Conservation (phyloP, 2,888 invertebrate species). For the Apodemia mormo region DNA sequence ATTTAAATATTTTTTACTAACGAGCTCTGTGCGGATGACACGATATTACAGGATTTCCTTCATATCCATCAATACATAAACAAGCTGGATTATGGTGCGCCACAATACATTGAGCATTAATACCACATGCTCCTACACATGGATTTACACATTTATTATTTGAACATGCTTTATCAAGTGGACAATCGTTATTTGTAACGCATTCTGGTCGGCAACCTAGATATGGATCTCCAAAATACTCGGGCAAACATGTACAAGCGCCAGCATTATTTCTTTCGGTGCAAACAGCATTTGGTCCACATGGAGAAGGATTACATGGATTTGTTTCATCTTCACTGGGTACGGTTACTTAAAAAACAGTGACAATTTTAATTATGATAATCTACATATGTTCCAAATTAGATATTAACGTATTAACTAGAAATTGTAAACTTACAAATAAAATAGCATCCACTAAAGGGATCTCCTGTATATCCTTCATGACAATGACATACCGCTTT, state of each 20-base stretch:
- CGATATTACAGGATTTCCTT: conserved; percentile 87
- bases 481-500: conserved; percentile 91
- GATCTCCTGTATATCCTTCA: conserved; percentile 91
- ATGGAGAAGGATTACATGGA: conserved; percentile 93
- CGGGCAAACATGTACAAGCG: conserved; percentile 90
- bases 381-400: background rate
- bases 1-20: conserved; percentile 51
- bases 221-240: conserved; percentile 94
- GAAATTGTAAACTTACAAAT: conserved; percentile 56
- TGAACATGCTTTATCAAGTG: conserved; percentile 88
- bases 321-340: conserved; percentile 85
- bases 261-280: conserved; percentile 91
- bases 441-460: conserved; percentile 88
- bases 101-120: conserved; percentile 89
- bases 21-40: conserved; percentile 75
- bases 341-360: conserved; percentile 67
- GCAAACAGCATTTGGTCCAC: conserved; percentile 92
- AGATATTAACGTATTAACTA: background rate
- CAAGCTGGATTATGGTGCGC: conserved; percentile 92
- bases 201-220: conserved; percentile 93
- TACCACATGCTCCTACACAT: conserved; percentile 90
- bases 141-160: conserved; percentile 93
- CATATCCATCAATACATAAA: conserved; percentile 88
- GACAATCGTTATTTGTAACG: conserved; percentile 90
- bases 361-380: conserved; percentile 21